Evolutionary conservation across 2,797 vertebrate species (phyloP).

Genomic region (Halcyon leucocephala): DNA sequence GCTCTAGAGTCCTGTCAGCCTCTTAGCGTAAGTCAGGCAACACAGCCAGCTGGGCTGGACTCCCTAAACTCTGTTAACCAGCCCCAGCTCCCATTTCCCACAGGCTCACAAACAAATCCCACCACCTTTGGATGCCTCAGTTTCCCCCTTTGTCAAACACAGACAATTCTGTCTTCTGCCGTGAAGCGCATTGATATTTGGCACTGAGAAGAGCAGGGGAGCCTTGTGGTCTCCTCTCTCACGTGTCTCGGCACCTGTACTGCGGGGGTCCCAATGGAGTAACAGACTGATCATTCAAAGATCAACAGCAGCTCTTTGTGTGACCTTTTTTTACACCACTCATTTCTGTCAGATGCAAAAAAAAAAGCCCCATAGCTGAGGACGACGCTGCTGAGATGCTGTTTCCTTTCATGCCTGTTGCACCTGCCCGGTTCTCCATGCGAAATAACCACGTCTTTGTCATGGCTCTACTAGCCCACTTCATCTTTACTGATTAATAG

Average conservation of each 20-base stretch:
- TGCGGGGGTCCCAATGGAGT: rapidly evolving
- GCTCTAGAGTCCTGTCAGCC: slow-evolving; percentile 34
- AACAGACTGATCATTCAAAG: neutral
- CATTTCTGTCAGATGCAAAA: neutral
- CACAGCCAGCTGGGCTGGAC: slow-evolving; percentile 19
- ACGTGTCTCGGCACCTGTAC: neutral
- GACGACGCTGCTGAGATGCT: neutral
- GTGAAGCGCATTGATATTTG: neutral
- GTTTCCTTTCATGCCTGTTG: neutral
- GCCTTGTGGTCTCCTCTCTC: neutral
- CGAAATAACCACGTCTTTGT: neutral
- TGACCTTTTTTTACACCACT: neutral
- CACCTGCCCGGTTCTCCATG: neutral
- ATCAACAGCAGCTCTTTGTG: neutral
- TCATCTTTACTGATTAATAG: slow-evolving; percentile 54
- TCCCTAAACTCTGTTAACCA: neutral
- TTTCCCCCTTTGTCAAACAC: neutral
- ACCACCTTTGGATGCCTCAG: neutral
- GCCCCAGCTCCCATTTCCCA: neutral
- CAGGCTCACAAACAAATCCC: neutral
- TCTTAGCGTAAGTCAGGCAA: neutral
- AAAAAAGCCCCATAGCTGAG: neutral
- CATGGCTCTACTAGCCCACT: neutral
- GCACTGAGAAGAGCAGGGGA: rapidly evolving
- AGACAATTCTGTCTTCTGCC: neutral